These are phyloP conservation scores for Ochropleura leucogaster DNA, from an alignment of 2,888 invertebrate species.

Conservation along the genomic window DNA sequence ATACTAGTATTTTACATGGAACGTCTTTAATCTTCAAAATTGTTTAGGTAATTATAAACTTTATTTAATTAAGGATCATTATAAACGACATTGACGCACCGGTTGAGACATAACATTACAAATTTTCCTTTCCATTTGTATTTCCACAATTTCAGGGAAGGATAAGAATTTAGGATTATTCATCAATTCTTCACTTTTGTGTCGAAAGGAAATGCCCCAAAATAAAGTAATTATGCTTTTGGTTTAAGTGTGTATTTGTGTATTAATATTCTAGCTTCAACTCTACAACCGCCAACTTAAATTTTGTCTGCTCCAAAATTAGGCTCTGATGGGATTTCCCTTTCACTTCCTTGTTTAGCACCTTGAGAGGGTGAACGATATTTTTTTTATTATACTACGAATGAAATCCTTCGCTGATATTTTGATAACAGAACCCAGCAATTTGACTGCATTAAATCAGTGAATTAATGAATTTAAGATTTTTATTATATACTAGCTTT, in stretches of 20 bases:
- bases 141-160: conserved; percentile 18
- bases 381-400: too few relatives aligned
- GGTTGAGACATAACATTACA: conserved; percentile 8
- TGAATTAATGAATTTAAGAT: neutral
- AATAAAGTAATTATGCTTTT: neutral
- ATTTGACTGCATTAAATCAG: neutral
- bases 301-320: neutral
- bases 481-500: too few relatives aligned
- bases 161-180: conserved; percentile 10
- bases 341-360: neutral
- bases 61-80: neutral
- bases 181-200: neutral
- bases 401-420: neutral
- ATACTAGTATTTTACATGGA: neutral
- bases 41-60: neutral
- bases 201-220: neutral
- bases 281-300: too few relatives aligned
- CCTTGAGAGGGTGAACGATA: neutral
- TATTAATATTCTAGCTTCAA: neutral
- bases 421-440: neutral
- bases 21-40: neutral
- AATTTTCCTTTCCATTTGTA: neutral
- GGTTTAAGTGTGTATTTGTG: neutral
- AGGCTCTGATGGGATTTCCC: neutral
- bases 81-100: neutral